Base-by-base conservation (phyloP, 1,140 invertebrate genomes). In the Anthonomus grandis region DNA sequence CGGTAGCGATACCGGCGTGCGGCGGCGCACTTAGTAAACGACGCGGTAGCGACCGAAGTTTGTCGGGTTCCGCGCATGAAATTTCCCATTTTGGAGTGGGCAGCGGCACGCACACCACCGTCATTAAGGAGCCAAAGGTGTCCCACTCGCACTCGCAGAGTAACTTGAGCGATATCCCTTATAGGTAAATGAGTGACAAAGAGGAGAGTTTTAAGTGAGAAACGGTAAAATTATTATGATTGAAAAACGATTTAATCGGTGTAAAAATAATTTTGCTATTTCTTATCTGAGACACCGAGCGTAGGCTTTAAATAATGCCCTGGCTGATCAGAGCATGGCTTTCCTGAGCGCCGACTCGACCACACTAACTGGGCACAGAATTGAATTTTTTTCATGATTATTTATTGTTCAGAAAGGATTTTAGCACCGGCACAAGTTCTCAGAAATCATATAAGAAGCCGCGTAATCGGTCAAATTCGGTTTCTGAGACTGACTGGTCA, bases 51-150 rank as follows among this genome's bases (percentile, higher is more conserved):
- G 88, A 90, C 73, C 81, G 89, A 37, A 90, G 87, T 62, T 77
- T 90, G n/a, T 86, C 86, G 0, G 88, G 87, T 44, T 89, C 86
- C 2, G 87, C 85, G 4, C 87, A 89, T 71, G 88, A 90, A 67
- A 75, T 89, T 56, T 86, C 86, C 10, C 76, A 89, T 27, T 83
- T 82, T 60, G 83, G 84, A 5, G 80, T 84, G 23, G 23, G 47
- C 15, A 41, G 46, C 36, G 38, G 21, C 10, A 37, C 21, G 10
- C 38, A 42, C n/a, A 24, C 48, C 9, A 38, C n/a, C 13, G 19
- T 52, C 4, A 22, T 36, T 5, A 79, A 83, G 59, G 77, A 79
- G 45, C 75, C 79, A 19, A 79, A 82, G 53, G 86, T 90, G 50
- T 83, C 86, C 22, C 85, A 87, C 70, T 87, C 85, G 3, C 85